These are phyloP conservation scores for Brachyhypopomus gauderio DNA, from an alignment of 2,113 vertebrate species.

Conservation along the genomic window DNA sequence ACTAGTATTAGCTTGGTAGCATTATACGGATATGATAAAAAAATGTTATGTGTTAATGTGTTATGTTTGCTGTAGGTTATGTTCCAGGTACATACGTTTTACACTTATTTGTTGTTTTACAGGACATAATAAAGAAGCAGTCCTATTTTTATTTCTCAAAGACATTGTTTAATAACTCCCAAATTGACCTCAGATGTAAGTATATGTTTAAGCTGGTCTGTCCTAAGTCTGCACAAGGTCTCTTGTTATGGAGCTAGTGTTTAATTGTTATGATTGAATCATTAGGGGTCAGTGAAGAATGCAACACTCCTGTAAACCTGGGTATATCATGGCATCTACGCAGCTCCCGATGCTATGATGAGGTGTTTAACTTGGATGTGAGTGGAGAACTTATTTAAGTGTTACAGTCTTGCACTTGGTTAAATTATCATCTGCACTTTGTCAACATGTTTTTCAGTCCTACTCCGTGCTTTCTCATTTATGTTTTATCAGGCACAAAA, in stretches of 20 bases:
- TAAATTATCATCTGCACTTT: background rate
- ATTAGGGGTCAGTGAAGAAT: conserved; percentile 4
- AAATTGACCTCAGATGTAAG: conserved; percentile 70
- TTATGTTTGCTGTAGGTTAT: no score
- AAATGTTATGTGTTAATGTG: no score
- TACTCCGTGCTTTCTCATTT: background rate
- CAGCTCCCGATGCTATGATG: conserved; percentile 72
- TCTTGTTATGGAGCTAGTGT: background rate
- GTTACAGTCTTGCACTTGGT: background rate
- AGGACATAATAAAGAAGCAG: background rate
- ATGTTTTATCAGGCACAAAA: conserved; percentile 17
- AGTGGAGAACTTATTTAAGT: conserved; percentile 37
- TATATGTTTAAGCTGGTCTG: background rate
- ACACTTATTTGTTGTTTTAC: conserved; percentile 1
- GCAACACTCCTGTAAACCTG: conserved; percentile 32
- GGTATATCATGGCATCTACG: conserved; percentile 75
- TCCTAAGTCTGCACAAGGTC: background rate
- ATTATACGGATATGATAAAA: no score
- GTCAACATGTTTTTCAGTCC: background rate
- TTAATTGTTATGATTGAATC: background rate
- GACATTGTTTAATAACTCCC: conserved; percentile 71
- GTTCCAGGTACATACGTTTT: background rate
- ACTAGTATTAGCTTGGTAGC: no score
- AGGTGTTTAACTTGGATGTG: conserved; percentile 67
- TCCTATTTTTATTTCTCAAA: conserved; percentile 63